These are phyloP conservation scores for Xanthia icteritia DNA, from an alignment of 2,888 invertebrate species.

Conservation along the genomic window DNA sequence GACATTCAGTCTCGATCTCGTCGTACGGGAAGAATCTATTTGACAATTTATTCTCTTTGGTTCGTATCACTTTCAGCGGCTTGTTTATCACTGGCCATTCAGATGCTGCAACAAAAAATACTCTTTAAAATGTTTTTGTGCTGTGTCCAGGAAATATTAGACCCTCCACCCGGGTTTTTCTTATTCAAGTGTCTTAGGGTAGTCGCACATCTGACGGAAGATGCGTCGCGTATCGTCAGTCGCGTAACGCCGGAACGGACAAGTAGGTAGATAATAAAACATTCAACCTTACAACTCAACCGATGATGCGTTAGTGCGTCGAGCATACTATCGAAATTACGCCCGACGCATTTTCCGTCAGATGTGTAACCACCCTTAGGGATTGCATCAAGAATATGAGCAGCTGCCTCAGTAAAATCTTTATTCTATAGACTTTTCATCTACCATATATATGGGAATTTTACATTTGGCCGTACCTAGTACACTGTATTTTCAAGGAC, in stretches of 20 bases:
- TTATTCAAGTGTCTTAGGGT: too few relatives aligned
- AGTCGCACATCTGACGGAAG: too few relatives aligned
- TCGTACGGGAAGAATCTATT: constrained; percentile 98
- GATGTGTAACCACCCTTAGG: too few relatives aligned
- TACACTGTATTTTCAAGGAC: not conserved
- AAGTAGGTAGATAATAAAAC: too few relatives aligned
- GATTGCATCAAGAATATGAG: not conserved
- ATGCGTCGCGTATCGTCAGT: too few relatives aligned
- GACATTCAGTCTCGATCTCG: constrained; percentile 99
- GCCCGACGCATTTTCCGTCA: too few relatives aligned
- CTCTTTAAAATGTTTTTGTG: not conserved
- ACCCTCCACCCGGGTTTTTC: not conserved
- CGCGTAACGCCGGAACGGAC: too few relatives aligned
- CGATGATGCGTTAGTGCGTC: too few relatives aligned
- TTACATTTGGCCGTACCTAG: not conserved
- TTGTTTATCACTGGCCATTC: constrained; percentile 97
- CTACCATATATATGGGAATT: not conserved
- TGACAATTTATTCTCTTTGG: constrained; percentile 97
- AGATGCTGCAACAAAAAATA: constrained; percentile 90
- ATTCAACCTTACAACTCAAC: too few relatives aligned
- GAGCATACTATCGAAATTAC: too few relatives aligned
- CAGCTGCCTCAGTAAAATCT: not conserved
- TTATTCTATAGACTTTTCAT: not conserved
- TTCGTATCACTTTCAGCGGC: constrained; percentile 97
- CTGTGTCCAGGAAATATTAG: not conserved